Conservation (phyloP, 1,140 invertebrate species). For the Euglossa dilemma region DNA sequence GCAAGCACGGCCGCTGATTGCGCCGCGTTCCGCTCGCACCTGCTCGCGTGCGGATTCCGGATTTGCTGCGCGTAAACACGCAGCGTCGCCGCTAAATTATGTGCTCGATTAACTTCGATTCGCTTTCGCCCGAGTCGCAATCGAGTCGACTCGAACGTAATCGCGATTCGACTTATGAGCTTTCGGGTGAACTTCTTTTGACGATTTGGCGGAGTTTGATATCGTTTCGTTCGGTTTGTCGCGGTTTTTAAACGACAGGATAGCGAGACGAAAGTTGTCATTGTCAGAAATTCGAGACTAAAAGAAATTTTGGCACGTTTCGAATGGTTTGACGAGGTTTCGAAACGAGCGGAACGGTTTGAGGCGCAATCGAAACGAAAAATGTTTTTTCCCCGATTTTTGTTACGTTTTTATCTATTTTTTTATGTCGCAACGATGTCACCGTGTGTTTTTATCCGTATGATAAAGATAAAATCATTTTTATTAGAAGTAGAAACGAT, state of each 20-base stretch:
- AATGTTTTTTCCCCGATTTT: background rate
- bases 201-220: background rate
- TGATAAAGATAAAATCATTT: no score
- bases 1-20: constrained; percentile 38
- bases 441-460: no score
- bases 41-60: constrained; percentile 48
- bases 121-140: constrained; percentile 50
- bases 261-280: background rate
- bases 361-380: background rate
- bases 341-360: no score
- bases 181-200: background rate
- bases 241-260: background rate
- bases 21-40: constrained; percentile 28
- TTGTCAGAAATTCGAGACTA: no score
- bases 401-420: no score
- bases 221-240: background rate
- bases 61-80: constrained; percentile 30
- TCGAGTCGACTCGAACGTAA: constrained; percentile 41
- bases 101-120: constrained; percentile 60
- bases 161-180: background rate
- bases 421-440: no score
- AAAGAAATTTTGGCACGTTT: no score
- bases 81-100: constrained; percentile 57
- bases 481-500: no score
- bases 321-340: background rate